A percentile compares a stretch with the other conserved stretches of the same genome.
Conservation (phyloP, 1,140 invertebrate genomes). For the Lethrus apterus region DNA sequence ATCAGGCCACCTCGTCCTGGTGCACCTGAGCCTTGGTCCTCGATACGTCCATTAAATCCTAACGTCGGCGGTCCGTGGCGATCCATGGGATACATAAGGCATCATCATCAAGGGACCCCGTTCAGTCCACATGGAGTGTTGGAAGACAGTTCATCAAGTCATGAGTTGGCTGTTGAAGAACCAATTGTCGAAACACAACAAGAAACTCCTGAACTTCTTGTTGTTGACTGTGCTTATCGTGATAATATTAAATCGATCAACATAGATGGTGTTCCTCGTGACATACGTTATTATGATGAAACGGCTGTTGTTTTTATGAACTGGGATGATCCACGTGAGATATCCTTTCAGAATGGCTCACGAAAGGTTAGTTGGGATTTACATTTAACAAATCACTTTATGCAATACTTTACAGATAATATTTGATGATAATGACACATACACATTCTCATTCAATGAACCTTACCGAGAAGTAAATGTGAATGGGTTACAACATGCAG, state of each 20-base stretch:
- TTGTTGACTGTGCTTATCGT: slow-evolving; percentile 54
- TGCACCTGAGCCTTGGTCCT: slow-evolving; percentile 11
- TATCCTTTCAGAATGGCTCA: slow-evolving; percentile 70
- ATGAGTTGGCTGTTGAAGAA: slow-evolving; percentile 6
- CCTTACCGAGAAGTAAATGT: slow-evolving; percentile 64
- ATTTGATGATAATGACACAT: slow-evolving; percentile 58
- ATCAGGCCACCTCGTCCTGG: slow-evolving; percentile 25
- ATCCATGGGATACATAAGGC: slow-evolving; percentile 37
- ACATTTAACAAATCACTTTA: too few relatives aligned
- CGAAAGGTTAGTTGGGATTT: too few relatives aligned
- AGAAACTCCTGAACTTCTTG: slow-evolving; percentile 36
- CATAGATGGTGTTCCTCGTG: slow-evolving; percentile 73
- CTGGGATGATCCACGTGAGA: slow-evolving; percentile 76
- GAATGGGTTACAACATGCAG: slow-evolving; percentile 63
- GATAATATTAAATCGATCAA: slow-evolving; percentile 71
- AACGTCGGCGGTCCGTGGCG: slow-evolving; percentile 29
- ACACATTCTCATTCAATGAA: slow-evolving; percentile 61
- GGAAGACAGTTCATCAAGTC: background rate
- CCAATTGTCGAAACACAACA: background rate
- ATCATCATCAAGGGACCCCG: slow-evolving; percentile 45
- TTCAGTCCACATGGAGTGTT: background rate
- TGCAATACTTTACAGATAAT: too few relatives aligned
- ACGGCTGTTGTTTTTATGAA: slow-evolving; percentile 77
- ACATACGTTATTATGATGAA: slow-evolving; percentile 74
- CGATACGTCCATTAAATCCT: slow-evolving; percentile 17